phyloP scores from a whole-genome alignment of 2,113 vertebrate species.

The Orycteropus afer region DNA sequence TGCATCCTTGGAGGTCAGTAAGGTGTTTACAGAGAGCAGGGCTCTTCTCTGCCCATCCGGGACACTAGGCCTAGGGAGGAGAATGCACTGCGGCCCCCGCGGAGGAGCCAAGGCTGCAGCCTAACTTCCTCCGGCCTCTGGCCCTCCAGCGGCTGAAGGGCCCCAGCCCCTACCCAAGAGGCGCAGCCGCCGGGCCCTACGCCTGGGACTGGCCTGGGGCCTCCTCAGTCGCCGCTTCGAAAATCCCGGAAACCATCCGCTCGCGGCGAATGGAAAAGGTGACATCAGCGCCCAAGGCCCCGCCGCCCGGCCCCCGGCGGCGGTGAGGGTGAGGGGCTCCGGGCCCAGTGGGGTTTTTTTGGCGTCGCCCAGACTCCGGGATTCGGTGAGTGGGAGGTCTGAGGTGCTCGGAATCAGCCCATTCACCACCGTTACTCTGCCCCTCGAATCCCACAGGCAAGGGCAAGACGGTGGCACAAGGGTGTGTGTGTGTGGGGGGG shows the following conservation, averaged over 20 bases:
- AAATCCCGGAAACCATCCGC: constrained; percentile 70
- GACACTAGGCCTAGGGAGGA: neutral
- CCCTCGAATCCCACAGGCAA: neutral
- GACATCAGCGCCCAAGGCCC: constrained; percentile 68
- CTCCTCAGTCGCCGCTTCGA: neutral
- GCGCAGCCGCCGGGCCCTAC: neutral
- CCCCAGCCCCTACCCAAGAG: neutral
- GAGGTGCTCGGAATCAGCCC: rapidly evolving
- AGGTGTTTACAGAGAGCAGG: neutral
- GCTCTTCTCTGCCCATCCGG: neutral
- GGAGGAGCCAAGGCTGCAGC: neutral
- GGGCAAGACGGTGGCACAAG: neutral
- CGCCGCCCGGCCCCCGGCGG: neutral
- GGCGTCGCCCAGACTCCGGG: neutral
- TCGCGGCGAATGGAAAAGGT: constrained; percentile 66
- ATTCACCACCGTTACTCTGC: neutral
- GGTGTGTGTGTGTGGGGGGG: neutral
- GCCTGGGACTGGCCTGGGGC: neutral
- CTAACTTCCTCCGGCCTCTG: neutral
- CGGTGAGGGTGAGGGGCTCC: neutral
- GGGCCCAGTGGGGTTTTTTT: neutral
- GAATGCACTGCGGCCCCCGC: neutral
- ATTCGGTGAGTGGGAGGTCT: neutral
- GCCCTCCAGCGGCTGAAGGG: neutral
- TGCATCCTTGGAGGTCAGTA: neutral